Percentiles rank a stretch among this genome's conserved stretches.
phyloP scores from a whole-genome alignment of 2,113 vertebrate species.

The Jaculus jaculus region DNA sequence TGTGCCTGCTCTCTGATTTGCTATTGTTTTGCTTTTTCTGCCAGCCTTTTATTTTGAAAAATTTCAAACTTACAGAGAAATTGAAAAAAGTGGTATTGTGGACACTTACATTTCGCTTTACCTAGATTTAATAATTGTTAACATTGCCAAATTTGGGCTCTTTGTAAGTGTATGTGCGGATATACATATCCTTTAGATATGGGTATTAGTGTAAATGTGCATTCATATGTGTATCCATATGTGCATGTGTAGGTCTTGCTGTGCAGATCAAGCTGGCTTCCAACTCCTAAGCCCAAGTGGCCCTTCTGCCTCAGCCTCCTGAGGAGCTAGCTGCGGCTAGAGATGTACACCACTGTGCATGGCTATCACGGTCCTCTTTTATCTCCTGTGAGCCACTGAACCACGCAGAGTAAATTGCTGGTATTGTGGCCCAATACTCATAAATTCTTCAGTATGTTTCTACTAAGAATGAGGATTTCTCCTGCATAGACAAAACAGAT shows the following conservation, averaged over 20 bases:
- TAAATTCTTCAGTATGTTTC: background rate
- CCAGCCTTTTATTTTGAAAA: slow-evolving; percentile 15
- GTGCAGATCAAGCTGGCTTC: background rate
- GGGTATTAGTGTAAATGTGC: background rate
- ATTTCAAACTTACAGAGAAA: slow-evolving; percentile 25
- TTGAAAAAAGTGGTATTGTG: background rate
- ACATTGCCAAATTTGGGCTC: background rate
- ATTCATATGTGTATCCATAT: background rate
- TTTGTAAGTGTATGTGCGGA: background rate
- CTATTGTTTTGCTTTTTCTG: background rate
- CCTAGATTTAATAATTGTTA: background rate
- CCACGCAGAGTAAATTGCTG: background rate
- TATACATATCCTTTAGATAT: background rate
- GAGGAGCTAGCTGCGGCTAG: background rate
- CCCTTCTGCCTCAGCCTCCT: background rate
- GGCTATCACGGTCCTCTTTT: background rate
- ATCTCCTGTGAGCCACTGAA: background rate
- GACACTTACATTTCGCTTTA: background rate
- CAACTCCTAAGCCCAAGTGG: too few species aligned
- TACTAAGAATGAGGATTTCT: slow-evolving; percentile 21
- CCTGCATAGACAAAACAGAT: slow-evolving; percentile 6
- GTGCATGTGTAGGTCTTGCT: background rate
- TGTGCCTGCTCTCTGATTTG: background rate
- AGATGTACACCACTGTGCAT: background rate
- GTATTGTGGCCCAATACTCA: background rate